Percentiles rank a stretch among this genome's conserved stretches.
Evolutionary conservation across 2,113 vertebrate species (phyloP).

Genomic region (Phyllostomus discolor): DNA sequence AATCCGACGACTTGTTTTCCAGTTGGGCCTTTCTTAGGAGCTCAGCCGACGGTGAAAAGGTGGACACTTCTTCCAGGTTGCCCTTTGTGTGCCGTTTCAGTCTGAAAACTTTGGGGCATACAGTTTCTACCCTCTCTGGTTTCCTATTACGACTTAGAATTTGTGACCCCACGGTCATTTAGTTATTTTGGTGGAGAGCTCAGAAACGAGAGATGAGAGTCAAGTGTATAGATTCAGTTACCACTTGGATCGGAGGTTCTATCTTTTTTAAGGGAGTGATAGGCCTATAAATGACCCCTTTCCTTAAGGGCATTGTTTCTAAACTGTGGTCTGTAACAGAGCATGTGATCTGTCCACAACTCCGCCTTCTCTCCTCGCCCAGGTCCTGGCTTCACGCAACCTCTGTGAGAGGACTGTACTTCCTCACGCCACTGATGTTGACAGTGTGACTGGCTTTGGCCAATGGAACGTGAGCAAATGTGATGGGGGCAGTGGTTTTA

Average conservation of each 20-base stretch:
- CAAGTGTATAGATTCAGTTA: not conserved
- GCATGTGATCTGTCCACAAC: not conserved
- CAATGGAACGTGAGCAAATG: not conserved
- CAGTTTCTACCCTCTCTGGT: not conserved
- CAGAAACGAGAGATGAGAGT: not conserved
- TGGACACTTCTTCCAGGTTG: not conserved
- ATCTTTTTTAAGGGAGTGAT: not conserved
- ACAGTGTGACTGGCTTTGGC: not conserved
- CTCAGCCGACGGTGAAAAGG: not conserved
- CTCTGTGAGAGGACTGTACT: accelerated
- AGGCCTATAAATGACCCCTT: not conserved
- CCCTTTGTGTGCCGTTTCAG: not conserved
- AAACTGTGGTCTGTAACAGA: not conserved
- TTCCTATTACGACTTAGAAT: not conserved
- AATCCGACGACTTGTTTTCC: not conserved
- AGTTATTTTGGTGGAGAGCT: not conserved
- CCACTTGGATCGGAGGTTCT: not conserved
- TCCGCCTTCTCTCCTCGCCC: not conserved
- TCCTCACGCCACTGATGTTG: not conserved
- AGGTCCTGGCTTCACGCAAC: not conserved
- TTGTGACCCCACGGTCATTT: not conserved
- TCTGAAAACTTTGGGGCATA: not conserved
- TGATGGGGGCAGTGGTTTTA: not conserved
- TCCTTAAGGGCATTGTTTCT: not conserved
- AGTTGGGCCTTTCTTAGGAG: not conserved